Percentiles rank a stretch among this genome's conserved stretches.
phyloP scores from a whole-genome alignment of 92 coral and sea anemone species.

The Epizoanthus illoricatus region DNA sequence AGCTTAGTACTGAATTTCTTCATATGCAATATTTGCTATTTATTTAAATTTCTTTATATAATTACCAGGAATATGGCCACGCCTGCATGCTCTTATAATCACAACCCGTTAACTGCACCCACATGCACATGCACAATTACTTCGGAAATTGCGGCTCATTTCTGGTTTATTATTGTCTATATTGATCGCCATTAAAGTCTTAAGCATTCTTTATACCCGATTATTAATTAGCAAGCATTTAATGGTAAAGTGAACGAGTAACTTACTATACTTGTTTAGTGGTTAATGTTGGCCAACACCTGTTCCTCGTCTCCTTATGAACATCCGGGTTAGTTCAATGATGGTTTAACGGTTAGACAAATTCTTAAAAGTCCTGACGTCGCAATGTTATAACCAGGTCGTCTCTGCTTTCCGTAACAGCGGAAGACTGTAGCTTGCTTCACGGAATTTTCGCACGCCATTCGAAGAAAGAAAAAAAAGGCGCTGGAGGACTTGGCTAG shows the following conservation, averaged over 20 bases:
- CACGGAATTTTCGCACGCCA: too few relatives aligned
- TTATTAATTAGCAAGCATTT: slow-evolving; percentile 7
- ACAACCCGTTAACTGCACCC: background rate
- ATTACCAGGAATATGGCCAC: background rate
- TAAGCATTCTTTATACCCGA: background rate
- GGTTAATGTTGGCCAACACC: slow-evolving; percentile 13
- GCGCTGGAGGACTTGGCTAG: too few relatives aligned
- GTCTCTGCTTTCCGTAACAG: too few relatives aligned
- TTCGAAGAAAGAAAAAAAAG: too few relatives aligned
- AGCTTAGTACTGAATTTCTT: background rate
- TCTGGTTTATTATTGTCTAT: background rate
- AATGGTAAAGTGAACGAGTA: background rate
- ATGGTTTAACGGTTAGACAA: background rate
- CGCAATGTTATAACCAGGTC: too few relatives aligned
- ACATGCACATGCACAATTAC: background rate
- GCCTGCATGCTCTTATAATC: background rate
- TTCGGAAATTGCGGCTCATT: background rate
- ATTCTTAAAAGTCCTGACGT: too few relatives aligned
- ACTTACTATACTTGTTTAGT: slow-evolving; percentile 35
- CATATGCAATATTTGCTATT: background rate
- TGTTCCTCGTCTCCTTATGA: slow-evolving; percentile 3
- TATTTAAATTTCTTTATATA: background rate
- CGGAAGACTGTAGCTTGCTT: too few relatives aligned
- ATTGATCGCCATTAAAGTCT: too few relatives aligned
- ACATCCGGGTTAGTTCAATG: background rate